These are phyloP conservation scores for Hemibagrus wyckioides DNA, from an alignment of 2,113 vertebrate species.

Conservation along the genomic window DNA sequence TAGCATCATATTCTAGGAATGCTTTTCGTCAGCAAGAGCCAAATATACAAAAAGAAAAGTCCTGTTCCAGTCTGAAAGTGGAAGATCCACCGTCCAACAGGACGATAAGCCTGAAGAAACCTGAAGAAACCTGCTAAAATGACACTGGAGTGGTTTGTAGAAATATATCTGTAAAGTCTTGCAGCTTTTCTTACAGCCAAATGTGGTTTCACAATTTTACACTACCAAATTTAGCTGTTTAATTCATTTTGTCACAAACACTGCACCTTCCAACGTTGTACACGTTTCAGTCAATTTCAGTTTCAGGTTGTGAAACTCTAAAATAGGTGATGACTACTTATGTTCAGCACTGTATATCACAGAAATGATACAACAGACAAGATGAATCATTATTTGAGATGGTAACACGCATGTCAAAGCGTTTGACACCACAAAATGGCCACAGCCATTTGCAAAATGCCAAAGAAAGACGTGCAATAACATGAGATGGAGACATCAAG, in stretches of 20 bases:
- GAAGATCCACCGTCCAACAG: neutral
- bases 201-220: neutral
- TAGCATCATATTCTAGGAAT: neutral
- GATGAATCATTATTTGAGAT: neutral
- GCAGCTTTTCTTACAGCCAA: neutral
- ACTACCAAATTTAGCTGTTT: neutral
- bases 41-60: neutral
- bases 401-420: neutral
- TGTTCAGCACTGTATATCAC: neutral
- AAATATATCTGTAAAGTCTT: neutral
- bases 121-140: neutral
- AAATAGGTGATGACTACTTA: too few relatives aligned
- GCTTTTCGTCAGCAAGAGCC: neutral
- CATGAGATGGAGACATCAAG: neutral
- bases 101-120: too few relatives aligned
- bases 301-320: neutral
- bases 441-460: slow-evolving; percentile 64
- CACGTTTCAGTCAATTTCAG: neutral
- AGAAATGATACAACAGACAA: slow-evolving; percentile 11
- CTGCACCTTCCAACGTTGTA: neutral
- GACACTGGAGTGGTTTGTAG: neutral
- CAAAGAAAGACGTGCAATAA: slow-evolving; percentile 58
- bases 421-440: slow-evolving; percentile 61
- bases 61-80: neutral
- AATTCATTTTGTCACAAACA: neutral